Base-by-base conservation (phyloP, 2,888 invertebrate species). In the Tenthredo distinguenda region DNA sequence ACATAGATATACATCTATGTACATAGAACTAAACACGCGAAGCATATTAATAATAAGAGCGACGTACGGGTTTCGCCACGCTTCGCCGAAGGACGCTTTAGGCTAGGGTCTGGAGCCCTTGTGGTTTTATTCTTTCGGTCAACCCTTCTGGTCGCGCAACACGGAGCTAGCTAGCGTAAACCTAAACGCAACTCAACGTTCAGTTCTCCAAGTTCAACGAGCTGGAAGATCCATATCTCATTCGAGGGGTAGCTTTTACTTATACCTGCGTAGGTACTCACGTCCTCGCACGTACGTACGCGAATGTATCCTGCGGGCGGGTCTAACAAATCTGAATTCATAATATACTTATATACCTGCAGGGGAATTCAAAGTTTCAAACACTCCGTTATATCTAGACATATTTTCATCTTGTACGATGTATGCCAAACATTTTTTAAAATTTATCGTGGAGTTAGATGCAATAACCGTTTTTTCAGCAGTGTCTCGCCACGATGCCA, bases 141-240 rank as follows among this genome's bases (percentile, higher is more conserved):
- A 90, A 90, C 90, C 90, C 90, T 88, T 90, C 83, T 83, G 83
- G 83, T 83, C 87, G 86, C 87, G 88, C 87, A 87, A 83, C 83
- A 43, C 40, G n/a, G 47, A 58, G 81, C 87, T 88, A 87, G 87
- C 87, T 88, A 89, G 88, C 62, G 58, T 81, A 62, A 68, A 83
- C 68, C 71, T 83, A 68, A 83, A 50, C 88, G 89, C 88, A 88
- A 89, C 89, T 89, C 88, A 88, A 89, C 89, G 87, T 88, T 88
- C 89, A 88, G 88, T 91, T 91, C 89, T 91, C 90, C 88, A 88
- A 89, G 91, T 87, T 91, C 91, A 92, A 92, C 92, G 91, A 92
- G 90, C 90, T 90, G 92, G 91, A 92, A 92, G 91, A 91, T 91
- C 88, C 91, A 90, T 92, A 92, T 91, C 91, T 91, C 91, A 90